Evolutionary conservation across 2,797 vertebrate genomes (phyloP).

Genomic region (Echeneis naucrates): DNA sequence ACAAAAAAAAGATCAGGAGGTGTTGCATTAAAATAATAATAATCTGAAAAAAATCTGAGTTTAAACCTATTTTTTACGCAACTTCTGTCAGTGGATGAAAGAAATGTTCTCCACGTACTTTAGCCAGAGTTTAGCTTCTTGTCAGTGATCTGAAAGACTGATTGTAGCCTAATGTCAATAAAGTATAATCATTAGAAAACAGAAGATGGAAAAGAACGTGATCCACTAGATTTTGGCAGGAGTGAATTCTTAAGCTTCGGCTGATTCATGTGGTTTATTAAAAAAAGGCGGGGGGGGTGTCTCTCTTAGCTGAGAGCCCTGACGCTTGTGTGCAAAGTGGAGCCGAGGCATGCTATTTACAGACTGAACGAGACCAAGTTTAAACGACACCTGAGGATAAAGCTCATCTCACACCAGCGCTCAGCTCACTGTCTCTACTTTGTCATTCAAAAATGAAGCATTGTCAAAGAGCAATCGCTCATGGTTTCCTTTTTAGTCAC

Average conservation of each 20-base stretch:
- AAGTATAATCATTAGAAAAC: conserved; percentile 53
- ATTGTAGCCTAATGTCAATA: conserved; percentile 55
- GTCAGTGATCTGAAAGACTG: conserved; percentile 30
- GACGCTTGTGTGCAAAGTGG: conserved; percentile 57
- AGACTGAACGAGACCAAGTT: conserved; percentile 49
- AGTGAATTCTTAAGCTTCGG: conserved; percentile 25
- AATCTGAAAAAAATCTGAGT: conserved; percentile 11
- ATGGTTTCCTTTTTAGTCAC: conserved; percentile 45
- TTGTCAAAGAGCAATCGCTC: conserved; percentile 55
- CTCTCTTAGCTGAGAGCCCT: conserved; percentile 57
- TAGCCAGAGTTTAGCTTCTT: conserved; percentile 19
- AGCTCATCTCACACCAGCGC: conserved; percentile 70
- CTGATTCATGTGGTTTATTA: conserved; percentile 52
- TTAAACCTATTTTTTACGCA: neutral
- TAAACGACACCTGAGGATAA: conserved; percentile 74
- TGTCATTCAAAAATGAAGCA: conserved; percentile 72
- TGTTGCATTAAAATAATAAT: neutral
- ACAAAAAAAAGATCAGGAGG: conserved; percentile 17
- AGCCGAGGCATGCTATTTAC: conserved; percentile 66
- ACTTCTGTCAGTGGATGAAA: conserved; percentile 1
- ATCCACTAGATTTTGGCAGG: conserved; percentile 43
- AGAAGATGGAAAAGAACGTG: conserved; percentile 36
- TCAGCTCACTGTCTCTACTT: conserved; percentile 62
- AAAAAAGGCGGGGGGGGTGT: too few relatives aligned
- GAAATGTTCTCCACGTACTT: neutral